Evolutionary conservation across 2,888 invertebrate species (phyloP), one percentile per base, ranked within the genome.

Genomic region (Pimpla rufipes): DNA sequence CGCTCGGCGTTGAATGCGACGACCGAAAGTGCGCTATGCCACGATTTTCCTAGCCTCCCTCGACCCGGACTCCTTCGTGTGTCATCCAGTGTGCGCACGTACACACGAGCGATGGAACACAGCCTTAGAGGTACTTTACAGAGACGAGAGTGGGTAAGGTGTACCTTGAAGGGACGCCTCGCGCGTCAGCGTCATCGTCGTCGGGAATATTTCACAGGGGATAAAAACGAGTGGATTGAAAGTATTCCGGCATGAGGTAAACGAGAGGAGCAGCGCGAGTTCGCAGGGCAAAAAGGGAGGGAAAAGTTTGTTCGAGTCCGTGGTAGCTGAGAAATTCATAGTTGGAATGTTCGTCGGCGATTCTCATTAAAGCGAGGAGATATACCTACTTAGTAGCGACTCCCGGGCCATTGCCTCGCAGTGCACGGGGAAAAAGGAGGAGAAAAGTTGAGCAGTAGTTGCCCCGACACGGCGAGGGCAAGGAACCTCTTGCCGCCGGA

Each of bases 361-460:
- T 77, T 77, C 79, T 83, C 82, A 83, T 83, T 83, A 83, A 50
- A 75, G 79, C 79, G 45, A 68, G 62, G 67, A 45, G 45, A 62
- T 37, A 62, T 37, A 62, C 62, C 62, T 64, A 71, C 79, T 83
- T 75, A 75, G 79, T 68, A 74, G 57, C 57, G 18, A 18, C 55
- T 79, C 70, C 23, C 40, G 70, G 70, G 66, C 78, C 55, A 74
- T 74, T 70, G 78, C 66, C 70, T 64, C 37, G 37, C 40, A 40
- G 29, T 64, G 57, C 42, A 35, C 16, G 2, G 42, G 11, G 10
- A 57, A 74, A 78, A 76, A 73, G 59, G 35, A 45, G 16, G 47
- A 74, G 40, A 42, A 74, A 74, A 68, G 70, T 74, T 70, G 78
- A 52, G 66, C 16, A 78, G 29, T 5, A 29, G 29, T 29, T 29